phyloP scores from a whole-genome alignment of 2,888 invertebrate species.

The Deilephila porcellus region DNA sequence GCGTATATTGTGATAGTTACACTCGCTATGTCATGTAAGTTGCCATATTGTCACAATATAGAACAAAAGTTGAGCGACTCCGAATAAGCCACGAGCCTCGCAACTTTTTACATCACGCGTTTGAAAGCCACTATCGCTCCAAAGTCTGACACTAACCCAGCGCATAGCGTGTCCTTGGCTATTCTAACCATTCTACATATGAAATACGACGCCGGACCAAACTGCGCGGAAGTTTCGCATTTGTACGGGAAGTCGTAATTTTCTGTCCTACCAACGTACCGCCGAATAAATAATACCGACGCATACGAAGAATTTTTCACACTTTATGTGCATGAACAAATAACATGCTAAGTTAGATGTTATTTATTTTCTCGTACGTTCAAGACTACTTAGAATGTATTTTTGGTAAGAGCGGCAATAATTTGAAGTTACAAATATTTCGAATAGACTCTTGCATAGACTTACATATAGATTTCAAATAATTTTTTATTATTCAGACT shows the following conservation, averaged over 20 bases:
- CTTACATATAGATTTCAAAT: too few species aligned
- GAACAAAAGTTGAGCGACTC: neutral
- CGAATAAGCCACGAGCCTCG: neutral
- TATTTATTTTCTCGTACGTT: too few species aligned
- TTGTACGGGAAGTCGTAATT: slow-evolving; percentile 56
- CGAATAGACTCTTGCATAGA: too few species aligned
- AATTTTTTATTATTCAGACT: too few species aligned
- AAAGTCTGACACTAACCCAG: neutral
- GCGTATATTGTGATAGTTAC: too few species aligned
- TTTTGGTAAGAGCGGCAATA: too few species aligned
- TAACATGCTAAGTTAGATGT: slow-evolving; percentile 1
- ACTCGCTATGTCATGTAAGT: too few species aligned
- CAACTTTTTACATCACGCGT: neutral
- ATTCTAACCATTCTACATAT: slow-evolving; percentile 45
- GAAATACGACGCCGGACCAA: slow-evolving; percentile 50
- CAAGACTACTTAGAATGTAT: too few species aligned
- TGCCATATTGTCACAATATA: neutral
- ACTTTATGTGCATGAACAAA: slow-evolving; percentile 19
- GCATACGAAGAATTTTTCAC: slow-evolving; percentile 26
- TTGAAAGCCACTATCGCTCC: neutral
- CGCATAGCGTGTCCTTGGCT: slow-evolving; percentile 16
- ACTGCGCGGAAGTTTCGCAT: slow-evolving; percentile 53
- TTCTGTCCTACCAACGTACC: slow-evolving; percentile 37
- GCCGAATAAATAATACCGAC: slow-evolving; percentile 26
- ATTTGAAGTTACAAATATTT: too few species aligned